Percentiles rank a stretch among this genome's conserved stretches.
Evolutionary conservation across 1,140 invertebrate genomes (phyloP).

Genomic region (Ostrea denselamellosa): DNA sequence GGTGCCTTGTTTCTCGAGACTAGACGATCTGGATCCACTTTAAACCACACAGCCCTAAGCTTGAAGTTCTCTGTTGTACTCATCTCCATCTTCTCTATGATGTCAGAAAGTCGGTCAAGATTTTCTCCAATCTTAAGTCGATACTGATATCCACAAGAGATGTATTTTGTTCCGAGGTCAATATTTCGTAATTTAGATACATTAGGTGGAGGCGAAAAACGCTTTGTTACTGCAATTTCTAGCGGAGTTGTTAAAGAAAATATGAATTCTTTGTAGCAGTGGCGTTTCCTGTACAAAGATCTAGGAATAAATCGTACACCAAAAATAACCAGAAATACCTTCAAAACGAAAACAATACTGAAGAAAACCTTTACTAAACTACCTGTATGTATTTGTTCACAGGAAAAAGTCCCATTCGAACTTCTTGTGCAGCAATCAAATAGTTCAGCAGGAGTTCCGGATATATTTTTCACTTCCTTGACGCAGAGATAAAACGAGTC

Average conservation of each 20-base stretch:
- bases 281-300: slow-evolving; percentile 15
- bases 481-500: background rate
- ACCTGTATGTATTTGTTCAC: background rate
- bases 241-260: background rate
- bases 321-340: background rate
- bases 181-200: slow-evolving; percentile 27
- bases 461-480: background rate
- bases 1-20: slow-evolving; percentile 5
- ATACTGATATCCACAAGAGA: background rate
- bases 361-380: background rate
- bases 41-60: background rate
- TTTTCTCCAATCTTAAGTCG: slow-evolving; percentile 17
- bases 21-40: background rate
- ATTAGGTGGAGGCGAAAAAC: slow-evolving; percentile 11
- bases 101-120: background rate
- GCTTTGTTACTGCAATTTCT: slow-evolving; percentile 22
- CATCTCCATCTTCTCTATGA: slow-evolving; percentile 16
- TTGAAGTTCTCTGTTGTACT: background rate
- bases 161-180: background rate
- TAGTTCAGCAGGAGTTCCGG: background rate
- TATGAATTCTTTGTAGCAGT: slow-evolving; percentile 12
- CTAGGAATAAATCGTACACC: background rate
- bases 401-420: background rate
- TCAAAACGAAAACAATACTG: background rate
- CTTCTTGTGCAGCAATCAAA: background rate